Evolutionary conservation across 2,888 invertebrate genomes (phyloP).

Genomic region (Aphidoletes aphidimyza): DNA sequence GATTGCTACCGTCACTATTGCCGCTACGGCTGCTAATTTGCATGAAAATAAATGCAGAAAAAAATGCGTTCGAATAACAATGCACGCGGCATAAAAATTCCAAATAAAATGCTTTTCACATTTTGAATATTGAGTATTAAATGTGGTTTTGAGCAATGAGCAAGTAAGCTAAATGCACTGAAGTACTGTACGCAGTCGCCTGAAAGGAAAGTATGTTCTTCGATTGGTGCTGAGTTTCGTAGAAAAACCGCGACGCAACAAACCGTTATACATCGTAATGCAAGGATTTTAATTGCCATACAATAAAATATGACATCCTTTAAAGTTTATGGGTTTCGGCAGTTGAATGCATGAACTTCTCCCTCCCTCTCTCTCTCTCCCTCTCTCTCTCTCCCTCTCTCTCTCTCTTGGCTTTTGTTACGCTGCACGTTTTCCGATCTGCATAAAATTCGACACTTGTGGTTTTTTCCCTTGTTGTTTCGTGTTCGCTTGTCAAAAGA

Average conservation of each 20-base stretch:
- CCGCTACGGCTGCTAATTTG: not conserved
- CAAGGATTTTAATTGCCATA: conserved; percentile 32
- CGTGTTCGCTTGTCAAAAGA: conserved; percentile 25
- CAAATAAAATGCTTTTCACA: not conserved
- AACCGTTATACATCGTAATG: not conserved
- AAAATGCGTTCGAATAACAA: not conserved
- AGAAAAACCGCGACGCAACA: not conserved
- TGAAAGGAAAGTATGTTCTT: not conserved
- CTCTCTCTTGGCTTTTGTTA: no score
- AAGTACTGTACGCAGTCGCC: no score
- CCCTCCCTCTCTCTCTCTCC: no score
- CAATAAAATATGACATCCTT: conserved; percentile 33
- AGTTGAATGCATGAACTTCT: not conserved
- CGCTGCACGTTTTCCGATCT: not conserved
- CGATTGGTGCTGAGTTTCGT: no score
- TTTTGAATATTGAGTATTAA: not conserved
- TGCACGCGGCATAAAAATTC: not conserved
- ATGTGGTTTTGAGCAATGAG: not conserved
- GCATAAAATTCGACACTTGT: not conserved
- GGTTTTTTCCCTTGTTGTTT: no score
- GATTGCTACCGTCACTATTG: no score
- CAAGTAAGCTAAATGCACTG: no score
- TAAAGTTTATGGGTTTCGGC: conserved; percentile 32
- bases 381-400: no score
- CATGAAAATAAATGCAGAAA: conserved; percentile 24